Percentiles rank a stretch among this genome's conserved stretches.
These are phyloP conservation scores for Drosophila prosaltans DNA, from an alignment of 1,140 invertebrate species.

Conservation along the genomic window DNA sequence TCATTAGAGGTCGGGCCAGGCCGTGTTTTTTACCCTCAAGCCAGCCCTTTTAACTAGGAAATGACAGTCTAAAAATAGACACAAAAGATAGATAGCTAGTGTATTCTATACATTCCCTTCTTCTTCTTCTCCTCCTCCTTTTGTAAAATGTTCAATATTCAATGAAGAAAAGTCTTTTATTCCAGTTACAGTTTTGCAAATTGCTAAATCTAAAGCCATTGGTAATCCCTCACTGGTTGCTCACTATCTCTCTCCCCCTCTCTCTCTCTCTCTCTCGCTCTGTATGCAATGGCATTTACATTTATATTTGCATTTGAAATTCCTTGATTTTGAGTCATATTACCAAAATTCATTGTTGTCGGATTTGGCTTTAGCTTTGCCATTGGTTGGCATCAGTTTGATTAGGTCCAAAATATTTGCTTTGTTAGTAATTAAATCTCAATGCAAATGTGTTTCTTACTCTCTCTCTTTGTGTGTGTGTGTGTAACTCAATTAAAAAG, in stretches of 20 bases:
- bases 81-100: too few species aligned
- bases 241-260: too few species aligned
- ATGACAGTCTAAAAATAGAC: too few species aligned
- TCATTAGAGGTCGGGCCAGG: too few species aligned
- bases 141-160: too few species aligned
- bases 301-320: background rate
- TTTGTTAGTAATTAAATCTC: conserved; percentile 9
- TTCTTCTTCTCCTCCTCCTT: too few species aligned
- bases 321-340: background rate
- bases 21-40: too few species aligned
- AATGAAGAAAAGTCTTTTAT: too few species aligned
- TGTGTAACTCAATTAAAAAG: background rate
- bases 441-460: background rate
- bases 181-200: background rate
- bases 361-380: background rate
- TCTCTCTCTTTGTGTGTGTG: background rate
- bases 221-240: background rate
- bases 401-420: conserved; percentile 8
- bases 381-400: background rate
- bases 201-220: conserved; percentile 1
- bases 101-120: too few species aligned
- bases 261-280: background rate
- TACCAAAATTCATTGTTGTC: background rate
- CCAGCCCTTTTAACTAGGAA: too few species aligned
- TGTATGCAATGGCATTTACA: background rate